Conservation (phyloP, 1,140 invertebrate species). For the Thaumetopoea pityocampa region DNA sequence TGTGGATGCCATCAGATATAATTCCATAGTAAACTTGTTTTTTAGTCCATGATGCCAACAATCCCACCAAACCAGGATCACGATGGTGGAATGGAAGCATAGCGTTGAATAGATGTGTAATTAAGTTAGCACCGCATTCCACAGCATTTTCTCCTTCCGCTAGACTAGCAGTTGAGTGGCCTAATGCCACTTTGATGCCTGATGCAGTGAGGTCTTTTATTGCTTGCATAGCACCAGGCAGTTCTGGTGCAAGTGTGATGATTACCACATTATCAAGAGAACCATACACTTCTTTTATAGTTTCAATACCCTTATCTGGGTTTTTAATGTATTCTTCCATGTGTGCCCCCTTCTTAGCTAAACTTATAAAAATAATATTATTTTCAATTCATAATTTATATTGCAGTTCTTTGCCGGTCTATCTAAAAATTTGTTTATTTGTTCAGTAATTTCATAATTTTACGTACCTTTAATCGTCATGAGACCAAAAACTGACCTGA, state of each 20-base stretch:
- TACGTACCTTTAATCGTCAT: background rate
- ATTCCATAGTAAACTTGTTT: slow-evolving; percentile 93
- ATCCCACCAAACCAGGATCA: slow-evolving; percentile 96
- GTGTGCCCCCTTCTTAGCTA: slow-evolving; percentile 96
- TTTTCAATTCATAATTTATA: too few species aligned
- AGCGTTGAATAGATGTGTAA: slow-evolving; percentile 99
- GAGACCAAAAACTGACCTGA: background rate
- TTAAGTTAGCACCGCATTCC: slow-evolving; percentile 90
- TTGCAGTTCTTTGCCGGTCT: too few species aligned
- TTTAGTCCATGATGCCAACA: slow-evolving; percentile 85
- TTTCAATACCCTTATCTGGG: slow-evolving; percentile 83
- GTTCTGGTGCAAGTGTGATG: slow-evolving; percentile 96
- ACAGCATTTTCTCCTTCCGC: slow-evolving; percentile 90
- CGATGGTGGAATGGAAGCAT: slow-evolving; percentile 99
- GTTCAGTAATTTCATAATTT: too few species aligned
- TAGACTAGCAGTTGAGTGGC: slow-evolving; percentile 91
- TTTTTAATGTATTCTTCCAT: slow-evolving; percentile 83
- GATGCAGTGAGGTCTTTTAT: slow-evolving; percentile 83
- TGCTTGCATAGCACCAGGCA: slow-evolving; percentile 83
- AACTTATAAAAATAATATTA: slow-evolving; percentile 98
- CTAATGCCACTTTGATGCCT: slow-evolving; percentile 93
- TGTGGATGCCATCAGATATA: slow-evolving; percentile 97
- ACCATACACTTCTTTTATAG: slow-evolving; percentile 85
- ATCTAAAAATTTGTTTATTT: too few species aligned
- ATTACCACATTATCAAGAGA: slow-evolving; percentile 89